Evolutionary conservation across 2,113 vertebrate genomes (phyloP).

Genomic region (Tautogolabrus adspersus): DNA sequence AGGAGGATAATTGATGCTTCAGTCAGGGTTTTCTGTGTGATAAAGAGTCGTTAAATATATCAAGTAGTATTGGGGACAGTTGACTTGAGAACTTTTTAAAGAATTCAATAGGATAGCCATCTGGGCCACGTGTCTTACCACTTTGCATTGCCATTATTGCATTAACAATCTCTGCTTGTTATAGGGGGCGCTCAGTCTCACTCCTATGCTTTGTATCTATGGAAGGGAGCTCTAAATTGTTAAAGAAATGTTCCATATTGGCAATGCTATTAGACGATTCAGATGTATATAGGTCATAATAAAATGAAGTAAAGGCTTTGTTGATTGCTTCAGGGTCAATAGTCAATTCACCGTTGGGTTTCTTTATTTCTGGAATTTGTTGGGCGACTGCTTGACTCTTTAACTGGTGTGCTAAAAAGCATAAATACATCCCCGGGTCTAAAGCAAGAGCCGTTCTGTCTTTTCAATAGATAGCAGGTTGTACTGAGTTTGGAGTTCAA

Average conservation of each 20-base stretch:
- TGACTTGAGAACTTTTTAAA: neutral
- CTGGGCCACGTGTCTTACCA: neutral
- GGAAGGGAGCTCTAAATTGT: neutral
- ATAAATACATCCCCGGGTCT: neutral
- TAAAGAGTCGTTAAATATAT: neutral
- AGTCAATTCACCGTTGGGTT: neutral
- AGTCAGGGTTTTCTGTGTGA: neutral
- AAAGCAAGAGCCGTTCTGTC: no score
- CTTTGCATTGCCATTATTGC: neutral
- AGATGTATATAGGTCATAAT: neutral
- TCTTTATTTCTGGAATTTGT: constrained; percentile 17
- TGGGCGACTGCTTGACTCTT: neutral
- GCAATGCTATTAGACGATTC: neutral
- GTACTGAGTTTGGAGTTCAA: no score
- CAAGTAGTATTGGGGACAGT: neutral
- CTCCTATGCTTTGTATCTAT: neutral
- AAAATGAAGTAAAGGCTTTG: no score
- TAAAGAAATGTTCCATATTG: neutral
- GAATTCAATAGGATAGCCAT: neutral
- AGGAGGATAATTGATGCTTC: neutral
- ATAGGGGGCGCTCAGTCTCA: neutral
- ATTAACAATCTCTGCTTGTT: neutral
- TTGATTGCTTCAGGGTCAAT: neutral
- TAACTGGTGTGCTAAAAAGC: neutral
- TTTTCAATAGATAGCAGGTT: no score